Base-by-base conservation (phyloP, 1,140 invertebrate species). In the Drosophila guanche region DNA sequence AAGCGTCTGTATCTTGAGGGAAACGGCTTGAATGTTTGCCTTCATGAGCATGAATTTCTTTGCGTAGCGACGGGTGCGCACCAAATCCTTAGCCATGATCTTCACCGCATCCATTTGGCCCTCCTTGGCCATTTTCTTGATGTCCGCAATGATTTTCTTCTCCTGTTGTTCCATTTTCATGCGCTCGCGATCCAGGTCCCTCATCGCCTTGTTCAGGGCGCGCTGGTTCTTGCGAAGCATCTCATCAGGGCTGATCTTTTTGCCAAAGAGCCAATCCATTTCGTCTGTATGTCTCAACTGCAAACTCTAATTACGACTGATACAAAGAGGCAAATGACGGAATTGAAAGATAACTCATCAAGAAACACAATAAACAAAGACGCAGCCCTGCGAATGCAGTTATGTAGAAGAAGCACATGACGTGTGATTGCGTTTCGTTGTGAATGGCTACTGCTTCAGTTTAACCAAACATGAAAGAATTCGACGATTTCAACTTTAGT, bases 11-110 rank as follows among this genome's bases (percentile, higher is more conserved):
- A 99, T 99, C 93, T 99, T 99, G 29, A 99, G 93, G 1, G 98
- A 97, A 7, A 99, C 98, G 4, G 98, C 99, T 92, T 99, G 98
- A 86, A 99, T 99, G 90, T 99, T 99, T 2, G 99, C 98, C 91
- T 97, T 98, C 98, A 99, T 99, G 53, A 99, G 91, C 95, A 99
- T 99, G 90, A 99, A 99, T 92, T 99, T 99, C 91, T 99, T 99
- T 22, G 97, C 95, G 89, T 99, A 99, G 73, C 96, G 93, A 66
- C 99, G 93, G 8, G 99, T 99, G 78, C 99, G 94, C 1, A 99
- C 99, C 62, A 99, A 93, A 93, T 99, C 99, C 93, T 98, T 99
- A 1, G 99, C 99, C 98, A 99, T 99, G 74, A 99, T 99, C 94
- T 99, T 99, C 0, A 99, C 99, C 56, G 99, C 97, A 94, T 99